Evolutionary conservation across 1,140 invertebrate genomes (phyloP).

Genomic region (Pogonomyrmex barbatus): DNA sequence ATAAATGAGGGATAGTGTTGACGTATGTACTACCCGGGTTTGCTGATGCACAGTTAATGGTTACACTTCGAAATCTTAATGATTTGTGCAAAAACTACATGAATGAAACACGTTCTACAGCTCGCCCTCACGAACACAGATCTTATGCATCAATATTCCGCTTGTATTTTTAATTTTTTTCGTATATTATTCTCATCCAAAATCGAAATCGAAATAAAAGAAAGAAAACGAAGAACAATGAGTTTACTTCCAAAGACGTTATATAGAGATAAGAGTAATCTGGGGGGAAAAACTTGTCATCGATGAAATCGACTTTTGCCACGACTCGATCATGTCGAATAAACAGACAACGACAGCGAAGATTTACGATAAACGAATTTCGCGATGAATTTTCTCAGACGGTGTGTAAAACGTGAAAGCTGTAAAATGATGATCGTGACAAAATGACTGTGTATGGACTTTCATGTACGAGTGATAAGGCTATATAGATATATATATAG

Average conservation of each 20-base stretch:
- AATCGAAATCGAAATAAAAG: slow-evolving; percentile 1
- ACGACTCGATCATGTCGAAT: not conserved
- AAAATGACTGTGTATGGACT: slow-evolving; percentile 44
- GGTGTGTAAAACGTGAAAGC: slow-evolving; percentile 51
- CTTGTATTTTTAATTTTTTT: not conserved
- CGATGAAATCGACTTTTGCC: not conserved
- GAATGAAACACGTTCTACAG: not conserved
- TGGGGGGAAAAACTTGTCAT: not conserved
- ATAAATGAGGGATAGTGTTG: not conserved
- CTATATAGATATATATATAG: slow-evolving; percentile 70
- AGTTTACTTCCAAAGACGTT: not conserved
- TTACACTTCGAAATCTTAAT: slow-evolving; percentile 15
- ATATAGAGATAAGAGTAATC: not conserved
- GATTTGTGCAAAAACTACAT: not conserved
- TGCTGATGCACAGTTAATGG: slow-evolving; percentile 8
- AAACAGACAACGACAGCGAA: not conserved
- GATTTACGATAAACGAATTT: not conserved
- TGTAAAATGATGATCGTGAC: slow-evolving; percentile 62
- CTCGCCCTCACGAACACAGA: not conserved
- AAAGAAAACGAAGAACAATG: not conserved
- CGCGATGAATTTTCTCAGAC: not conserved
- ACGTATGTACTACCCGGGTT: not conserved
- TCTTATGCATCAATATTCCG: not conserved
- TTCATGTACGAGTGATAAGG: slow-evolving; percentile 56
- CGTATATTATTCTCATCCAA: not conserved